Percentiles rank a stretch among this genome's conserved stretches.
These are phyloP conservation scores for Protobothrops flavoviridis DNA, from an alignment of 2,113 vertebrate species.

Conservation along the genomic window DNA sequence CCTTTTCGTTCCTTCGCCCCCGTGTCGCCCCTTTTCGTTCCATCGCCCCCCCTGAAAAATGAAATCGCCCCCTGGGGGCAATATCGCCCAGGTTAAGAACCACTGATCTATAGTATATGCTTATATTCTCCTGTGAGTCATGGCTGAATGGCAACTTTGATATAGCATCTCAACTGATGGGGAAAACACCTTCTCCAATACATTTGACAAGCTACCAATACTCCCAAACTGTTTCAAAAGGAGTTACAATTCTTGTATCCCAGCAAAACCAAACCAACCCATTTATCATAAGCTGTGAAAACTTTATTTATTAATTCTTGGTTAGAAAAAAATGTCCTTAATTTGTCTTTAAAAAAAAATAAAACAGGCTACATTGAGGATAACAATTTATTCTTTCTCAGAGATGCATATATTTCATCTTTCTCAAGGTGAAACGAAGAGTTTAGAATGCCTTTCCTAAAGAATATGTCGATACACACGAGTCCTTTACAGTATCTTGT, in stretches of 20 bases:
- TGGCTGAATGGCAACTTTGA: background rate
- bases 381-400: background rate
- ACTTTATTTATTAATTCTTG: constrained; percentile 2
- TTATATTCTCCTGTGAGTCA: background rate
- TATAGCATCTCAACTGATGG: background rate
- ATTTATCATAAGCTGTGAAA: background rate
- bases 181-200: background rate
- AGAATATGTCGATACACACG: background rate
- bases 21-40: no score
- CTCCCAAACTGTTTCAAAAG: background rate
- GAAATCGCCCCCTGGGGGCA: no score
- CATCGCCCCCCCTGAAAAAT: no score
- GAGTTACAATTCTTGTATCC: background rate
- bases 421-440: background rate
- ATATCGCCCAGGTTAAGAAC: no score
- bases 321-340: background rate
- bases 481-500: background rate
- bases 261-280: background rate
- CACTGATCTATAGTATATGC: background rate
- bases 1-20: no score
- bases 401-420: background rate
- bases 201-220: background rate
- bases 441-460: background rate
- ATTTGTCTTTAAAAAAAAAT: background rate
- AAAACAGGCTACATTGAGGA: background rate